These are phyloP conservation scores for Porites lobata DNA, from an alignment of 92 coral and sea anemone species.

Conservation along the genomic window DNA sequence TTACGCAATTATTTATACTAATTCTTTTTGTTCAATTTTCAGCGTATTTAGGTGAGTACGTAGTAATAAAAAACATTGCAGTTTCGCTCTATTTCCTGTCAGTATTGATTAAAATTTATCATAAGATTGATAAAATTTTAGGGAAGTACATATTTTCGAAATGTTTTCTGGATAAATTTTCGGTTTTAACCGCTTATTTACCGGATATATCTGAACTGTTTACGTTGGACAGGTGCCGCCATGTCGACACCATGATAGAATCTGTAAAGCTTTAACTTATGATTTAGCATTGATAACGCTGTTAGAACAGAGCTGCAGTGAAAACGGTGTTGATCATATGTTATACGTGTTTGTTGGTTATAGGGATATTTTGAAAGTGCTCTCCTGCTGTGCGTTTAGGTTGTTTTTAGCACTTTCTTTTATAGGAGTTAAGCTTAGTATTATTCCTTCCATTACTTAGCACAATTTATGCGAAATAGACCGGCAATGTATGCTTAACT, in stretches of 20 bases:
- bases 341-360: not conserved
- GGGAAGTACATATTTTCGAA: conserved; percentile 42
- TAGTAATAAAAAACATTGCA: not conserved
- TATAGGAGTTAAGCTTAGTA: not conserved
- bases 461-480: no score
- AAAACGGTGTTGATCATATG: not conserved
- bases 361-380: not conserved
- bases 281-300: no score
- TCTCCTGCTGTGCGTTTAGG: not conserved
- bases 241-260: not conserved
- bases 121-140: conserved; percentile 28
- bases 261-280: no score
- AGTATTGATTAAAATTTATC: conserved; percentile 34
- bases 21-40: no score
- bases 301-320: no score
- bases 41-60: not conserved
- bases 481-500: no score
- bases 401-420: not conserved
- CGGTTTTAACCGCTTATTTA: conserved; percentile 12
- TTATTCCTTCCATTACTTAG: not conserved
- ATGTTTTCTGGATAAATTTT: conserved; percentile 16
- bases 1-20: no score
- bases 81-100: conserved; percentile 10
- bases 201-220: not conserved
- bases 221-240: not conserved